Conservation (phyloP, 2,888 invertebrate genomes). For the Campopleginae sp. region DNA sequence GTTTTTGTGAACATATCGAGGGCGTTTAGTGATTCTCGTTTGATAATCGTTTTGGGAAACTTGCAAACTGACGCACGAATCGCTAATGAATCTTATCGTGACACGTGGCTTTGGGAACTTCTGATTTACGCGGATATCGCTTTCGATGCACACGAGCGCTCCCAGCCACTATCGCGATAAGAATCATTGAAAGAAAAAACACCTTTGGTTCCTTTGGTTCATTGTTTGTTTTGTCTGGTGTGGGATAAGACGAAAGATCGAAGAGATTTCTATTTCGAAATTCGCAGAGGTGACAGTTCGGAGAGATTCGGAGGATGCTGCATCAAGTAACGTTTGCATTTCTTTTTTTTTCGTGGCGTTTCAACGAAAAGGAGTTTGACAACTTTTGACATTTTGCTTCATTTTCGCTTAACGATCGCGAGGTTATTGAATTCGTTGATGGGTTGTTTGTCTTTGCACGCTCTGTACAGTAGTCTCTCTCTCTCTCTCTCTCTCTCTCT, state of each 20-base stretch:
- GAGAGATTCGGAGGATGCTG: slow-evolving; percentile 47
- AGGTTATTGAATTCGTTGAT: not conserved
- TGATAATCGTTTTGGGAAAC: not conserved
- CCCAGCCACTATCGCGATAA: not conserved
- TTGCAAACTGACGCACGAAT: not conserved
- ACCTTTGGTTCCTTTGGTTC: not conserved
- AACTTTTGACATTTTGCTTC: not conserved
- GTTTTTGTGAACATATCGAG: not conserved
- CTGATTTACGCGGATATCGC: not conserved
- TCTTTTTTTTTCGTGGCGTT: not conserved
- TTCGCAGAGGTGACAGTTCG: not conserved
- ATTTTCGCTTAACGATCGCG: slow-evolving; percentile 4
- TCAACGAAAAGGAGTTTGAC: not conserved
- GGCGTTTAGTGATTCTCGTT: not conserved
- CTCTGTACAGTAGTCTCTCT: slow-evolving; percentile 19
- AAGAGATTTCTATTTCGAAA: not conserved
- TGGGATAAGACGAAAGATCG: not conserved
- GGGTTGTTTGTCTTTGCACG: not conserved
- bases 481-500: slow-evolving; percentile 22
- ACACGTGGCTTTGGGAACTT: not conserved
- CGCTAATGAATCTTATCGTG: not conserved
- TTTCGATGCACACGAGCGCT: not conserved
- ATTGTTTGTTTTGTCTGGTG: not conserved
- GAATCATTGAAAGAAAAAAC: not conserved
- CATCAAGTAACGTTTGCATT: slow-evolving; percentile 32